Evolutionary conservation across 1,140 invertebrate genomes (phyloP).

Genomic region (Pogonus chalceus): DNA sequence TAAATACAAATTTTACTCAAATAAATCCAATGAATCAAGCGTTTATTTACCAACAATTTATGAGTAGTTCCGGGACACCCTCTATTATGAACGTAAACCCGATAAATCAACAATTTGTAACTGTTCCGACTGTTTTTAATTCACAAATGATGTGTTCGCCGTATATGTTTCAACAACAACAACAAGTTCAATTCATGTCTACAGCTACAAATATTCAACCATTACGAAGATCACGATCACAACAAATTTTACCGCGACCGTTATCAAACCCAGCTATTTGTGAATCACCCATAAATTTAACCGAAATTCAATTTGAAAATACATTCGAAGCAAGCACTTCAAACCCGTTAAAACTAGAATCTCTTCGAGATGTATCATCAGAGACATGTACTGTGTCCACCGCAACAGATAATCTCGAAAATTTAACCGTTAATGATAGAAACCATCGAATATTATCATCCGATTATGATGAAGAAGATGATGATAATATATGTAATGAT

Average conservation of each 20-base stretch:
- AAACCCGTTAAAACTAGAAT: too few relatives aligned
- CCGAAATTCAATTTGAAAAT: too few relatives aligned
- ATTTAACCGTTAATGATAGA: too few relatives aligned
- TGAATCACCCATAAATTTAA: too few relatives aligned
- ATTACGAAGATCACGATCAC: conserved; percentile 17
- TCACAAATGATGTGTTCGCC: conserved; percentile 45
- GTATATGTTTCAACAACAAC: conserved; percentile 44
- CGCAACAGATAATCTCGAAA: too few relatives aligned
- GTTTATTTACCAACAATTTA: conserved; percentile 48
- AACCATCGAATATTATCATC: too few relatives aligned
- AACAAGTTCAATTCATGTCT: conserved; percentile 44
- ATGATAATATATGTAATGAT: too few relatives aligned
- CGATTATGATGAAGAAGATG: too few relatives aligned
- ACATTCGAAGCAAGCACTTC: too few relatives aligned
- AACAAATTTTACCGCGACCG: conserved; percentile 21
- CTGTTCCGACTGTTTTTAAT: conserved; percentile 40
- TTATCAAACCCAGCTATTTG: neutral
- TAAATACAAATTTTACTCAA: conserved; percentile 9
- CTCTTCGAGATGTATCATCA: too few relatives aligned
- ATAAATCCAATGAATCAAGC: conserved; percentile 23
- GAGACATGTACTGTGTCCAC: neutral
- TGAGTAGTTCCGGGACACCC: conserved; percentile 41
- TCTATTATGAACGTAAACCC: conserved; percentile 27
- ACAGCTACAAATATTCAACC: conserved; percentile 23
- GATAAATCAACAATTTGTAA: conserved; percentile 44